phyloP scores from a whole-genome alignment of 2,888 invertebrate genomes.

The Athalia rosae region DNA sequence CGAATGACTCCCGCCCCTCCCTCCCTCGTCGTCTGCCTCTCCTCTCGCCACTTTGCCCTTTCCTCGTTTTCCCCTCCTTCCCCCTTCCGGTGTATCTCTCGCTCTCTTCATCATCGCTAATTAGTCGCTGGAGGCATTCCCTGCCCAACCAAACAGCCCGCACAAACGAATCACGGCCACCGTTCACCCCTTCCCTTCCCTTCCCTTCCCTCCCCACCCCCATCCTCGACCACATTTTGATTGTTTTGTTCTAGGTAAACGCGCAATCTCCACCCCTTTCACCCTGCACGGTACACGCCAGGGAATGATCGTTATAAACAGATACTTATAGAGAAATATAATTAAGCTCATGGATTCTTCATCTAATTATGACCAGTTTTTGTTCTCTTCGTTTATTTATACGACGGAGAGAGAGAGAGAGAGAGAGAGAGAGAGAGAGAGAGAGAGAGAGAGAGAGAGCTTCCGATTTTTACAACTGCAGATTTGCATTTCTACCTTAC shows the following conservation, averaged over 20 bases:
- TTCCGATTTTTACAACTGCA: too few relatives aligned
- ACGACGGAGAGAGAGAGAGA: too few relatives aligned
- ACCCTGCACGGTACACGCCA: constrained; percentile 3
- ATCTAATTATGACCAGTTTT: too few relatives aligned
- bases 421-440: too few relatives aligned
- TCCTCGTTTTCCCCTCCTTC: too few relatives aligned
- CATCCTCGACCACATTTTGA: neutral
- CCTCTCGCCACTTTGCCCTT: neutral
- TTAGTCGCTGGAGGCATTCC: constrained; percentile 20
- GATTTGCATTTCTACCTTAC: too few relatives aligned
- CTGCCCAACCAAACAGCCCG: constrained; percentile 15
- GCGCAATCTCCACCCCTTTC: too few relatives aligned
- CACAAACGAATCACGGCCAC: constrained; percentile 29
- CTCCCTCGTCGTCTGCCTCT: neutral
- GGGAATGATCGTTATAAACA: constrained; percentile 1
- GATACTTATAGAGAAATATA: neutral
- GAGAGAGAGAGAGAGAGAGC: too few relatives aligned
- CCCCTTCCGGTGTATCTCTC: too few relatives aligned
- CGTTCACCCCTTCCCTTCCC: too few relatives aligned
- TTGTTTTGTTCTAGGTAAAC: constrained; percentile 23
- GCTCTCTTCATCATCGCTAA: neutral
- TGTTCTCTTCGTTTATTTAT: too few relatives aligned
- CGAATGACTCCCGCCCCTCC: neutral
- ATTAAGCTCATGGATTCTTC: neutral
- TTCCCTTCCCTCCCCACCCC: too few relatives aligned